phyloP scores from a whole-genome alignment of 1,140 invertebrate species.

The Drosophila fuyamai region DNA sequence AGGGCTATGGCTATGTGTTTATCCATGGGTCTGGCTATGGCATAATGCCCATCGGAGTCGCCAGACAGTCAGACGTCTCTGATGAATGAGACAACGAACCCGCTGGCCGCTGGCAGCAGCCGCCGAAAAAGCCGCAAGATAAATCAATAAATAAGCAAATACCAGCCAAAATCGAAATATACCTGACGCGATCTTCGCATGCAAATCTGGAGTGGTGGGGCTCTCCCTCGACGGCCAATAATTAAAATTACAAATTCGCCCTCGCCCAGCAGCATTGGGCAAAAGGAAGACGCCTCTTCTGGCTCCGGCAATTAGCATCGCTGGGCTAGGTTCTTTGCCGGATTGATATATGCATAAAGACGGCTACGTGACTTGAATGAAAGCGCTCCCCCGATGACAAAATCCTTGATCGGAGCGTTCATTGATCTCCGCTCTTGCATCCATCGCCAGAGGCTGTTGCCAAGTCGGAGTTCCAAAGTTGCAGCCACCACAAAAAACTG shows the following conservation, averaged over 20 bases:
- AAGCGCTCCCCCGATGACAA: constrained; percentile 62
- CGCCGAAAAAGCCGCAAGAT: constrained; percentile 34
- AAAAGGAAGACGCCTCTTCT: constrained; percentile 50
- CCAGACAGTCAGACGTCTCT: constrained; percentile 78
- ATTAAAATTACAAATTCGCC: constrained; percentile 73
- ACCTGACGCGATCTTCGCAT: constrained; percentile 78
- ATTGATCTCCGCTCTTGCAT: constrained; percentile 58
- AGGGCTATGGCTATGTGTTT: constrained; percentile 22
- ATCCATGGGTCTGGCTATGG: constrained; percentile 48
- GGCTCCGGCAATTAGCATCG: constrained; percentile 69
- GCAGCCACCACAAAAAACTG: constrained; percentile 1
- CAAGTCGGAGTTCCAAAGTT: constrained; percentile 26
- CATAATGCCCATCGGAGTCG: constrained; percentile 69
- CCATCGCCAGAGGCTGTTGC: constrained; percentile 45
- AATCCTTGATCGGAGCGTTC: constrained; percentile 77
- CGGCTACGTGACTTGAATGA: constrained; percentile 68
- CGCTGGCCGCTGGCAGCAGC: constrained; percentile 44
- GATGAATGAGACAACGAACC: constrained; percentile 81
- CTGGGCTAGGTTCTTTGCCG: constrained; percentile 42
- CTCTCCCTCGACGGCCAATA: constrained; percentile 29
- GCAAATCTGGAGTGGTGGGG: constrained; percentile 51
- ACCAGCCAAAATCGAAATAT: constrained; percentile 71
- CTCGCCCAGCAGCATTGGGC: constrained; percentile 27
- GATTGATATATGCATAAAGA: constrained; percentile 71
- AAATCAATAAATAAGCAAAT: constrained; percentile 52